Conservation (phyloP, 2,113 vertebrate genomes). For the Loxodonta africana region DNA sequence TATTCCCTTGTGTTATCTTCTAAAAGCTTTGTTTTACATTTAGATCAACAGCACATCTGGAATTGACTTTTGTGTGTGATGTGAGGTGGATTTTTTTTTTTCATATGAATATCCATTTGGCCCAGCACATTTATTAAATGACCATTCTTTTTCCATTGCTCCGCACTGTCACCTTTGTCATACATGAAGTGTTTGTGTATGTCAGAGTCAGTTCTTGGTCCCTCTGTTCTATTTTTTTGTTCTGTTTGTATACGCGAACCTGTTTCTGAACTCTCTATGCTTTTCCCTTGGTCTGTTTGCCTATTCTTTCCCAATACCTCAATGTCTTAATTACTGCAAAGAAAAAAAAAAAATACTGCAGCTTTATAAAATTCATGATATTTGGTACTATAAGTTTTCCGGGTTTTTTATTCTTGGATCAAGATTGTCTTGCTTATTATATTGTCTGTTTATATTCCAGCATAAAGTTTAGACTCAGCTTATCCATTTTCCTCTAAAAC, state of each 20-base stretch:
- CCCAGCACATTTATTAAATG: too few relatives aligned
- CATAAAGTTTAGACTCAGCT: constrained; percentile 19
- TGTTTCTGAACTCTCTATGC: neutral
- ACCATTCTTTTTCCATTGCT: too few relatives aligned
- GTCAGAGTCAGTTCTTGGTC: neutral
- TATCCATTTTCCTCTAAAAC: neutral
- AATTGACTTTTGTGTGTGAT: too few relatives aligned
- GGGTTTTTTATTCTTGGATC: constrained; percentile 21
- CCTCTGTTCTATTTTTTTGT: neutral
- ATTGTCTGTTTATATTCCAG: neutral
- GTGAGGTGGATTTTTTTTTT: too few relatives aligned
- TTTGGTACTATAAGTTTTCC: neutral
- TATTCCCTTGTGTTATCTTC: neutral
- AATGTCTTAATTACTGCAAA: neutral
- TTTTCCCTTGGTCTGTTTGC: neutral
- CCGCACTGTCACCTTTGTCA: too few relatives aligned
- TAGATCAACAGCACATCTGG: too few relatives aligned
- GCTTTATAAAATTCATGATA: neutral
- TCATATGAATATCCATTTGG: too few relatives aligned
- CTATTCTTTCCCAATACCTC: neutral
- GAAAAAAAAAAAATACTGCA: neutral
- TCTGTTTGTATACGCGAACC: neutral
- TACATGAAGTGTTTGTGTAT: neutral
- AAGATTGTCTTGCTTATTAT: constrained; percentile 15
- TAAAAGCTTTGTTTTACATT: constrained; percentile 1